These are phyloP conservation scores for Gambusia holbrooki DNA, from an alignment of 2,113 vertebrate species.

Conservation along the genomic window DNA sequence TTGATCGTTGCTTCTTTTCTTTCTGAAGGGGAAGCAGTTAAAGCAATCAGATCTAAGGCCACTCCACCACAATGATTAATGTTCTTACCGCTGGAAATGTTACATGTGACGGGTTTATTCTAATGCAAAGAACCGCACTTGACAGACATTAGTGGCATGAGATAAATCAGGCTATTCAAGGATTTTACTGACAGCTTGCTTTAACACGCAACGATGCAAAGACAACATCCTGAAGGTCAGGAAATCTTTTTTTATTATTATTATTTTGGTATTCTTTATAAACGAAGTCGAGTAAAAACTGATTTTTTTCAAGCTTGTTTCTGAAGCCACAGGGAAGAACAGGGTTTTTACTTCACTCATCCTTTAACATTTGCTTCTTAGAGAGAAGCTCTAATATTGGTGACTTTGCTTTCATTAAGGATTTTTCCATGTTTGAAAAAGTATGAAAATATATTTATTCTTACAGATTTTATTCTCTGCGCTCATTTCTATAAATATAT, in stretches of 20 bases:
- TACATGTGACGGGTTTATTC: background rate
- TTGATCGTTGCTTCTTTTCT: slow-evolving; percentile 58
- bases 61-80: slow-evolving; percentile 32
- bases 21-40: slow-evolving; percentile 55
- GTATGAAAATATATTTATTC: background rate
- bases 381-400: slow-evolving; percentile 21
- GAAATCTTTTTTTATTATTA: background rate
- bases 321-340: background rate
- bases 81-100: slow-evolving; percentile 23
- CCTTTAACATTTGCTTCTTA: slow-evolving; percentile 25
- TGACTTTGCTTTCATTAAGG: background rate
- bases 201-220: background rate
- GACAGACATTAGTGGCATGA: slow-evolving; percentile 1
- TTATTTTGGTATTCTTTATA: background rate
- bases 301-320: background rate
- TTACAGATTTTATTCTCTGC: no score
- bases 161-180: background rate
- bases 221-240: background rate
- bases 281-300: background rate
- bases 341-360: slow-evolving; percentile 12
- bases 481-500: no score
- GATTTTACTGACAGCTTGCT: background rate
- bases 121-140: background rate
- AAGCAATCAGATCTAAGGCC: slow-evolving; percentile 59
- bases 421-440: background rate